Evolutionary conservation across 2,797 vertebrate genomes (phyloP), one percentile per base, ranked within the genome.

Genomic region (Hypotaenidia okinawae): DNA sequence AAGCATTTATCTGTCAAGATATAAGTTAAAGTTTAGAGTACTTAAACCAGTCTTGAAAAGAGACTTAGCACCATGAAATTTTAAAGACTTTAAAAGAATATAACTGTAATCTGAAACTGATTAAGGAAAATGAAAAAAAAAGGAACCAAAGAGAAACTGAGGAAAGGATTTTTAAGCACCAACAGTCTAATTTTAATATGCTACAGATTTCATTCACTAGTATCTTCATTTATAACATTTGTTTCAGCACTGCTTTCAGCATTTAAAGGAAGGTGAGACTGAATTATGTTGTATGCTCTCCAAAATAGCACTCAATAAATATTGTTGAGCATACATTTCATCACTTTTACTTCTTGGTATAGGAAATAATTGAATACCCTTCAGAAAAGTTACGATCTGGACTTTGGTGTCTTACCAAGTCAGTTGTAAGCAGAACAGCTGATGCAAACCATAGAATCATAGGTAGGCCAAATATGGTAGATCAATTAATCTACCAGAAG

Each of bases 1-100:
- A 91, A 92, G 12, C 67, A 94, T 54, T 24, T 79, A 89, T 70
- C 76, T 85, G 84, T 62, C 57, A 91, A 45, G 52, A 91, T 90
- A 67, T 3, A 55, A 49, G 52, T 41, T 55, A 94, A 72, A 14
- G 12, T 52, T 84, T 63, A 93, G 28, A 82, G 35, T 66, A 93
- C 64, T 35, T 63, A 33, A 94, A 11, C 49, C 17, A 82, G 11
- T 19, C 37, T 84, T 58, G 11, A 27, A 58, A 61, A 86, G 49
- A 54, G 33, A 89, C 30, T 63, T 54, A 81, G 37, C 30, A 59
- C 14, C 28, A 32, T 41, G 32, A 22, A 21, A 24, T 69, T 93
- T 66, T 43, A 84, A 89, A 87, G 11, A 39, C 5, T 55, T 87
- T 49, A 21, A 88, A 63, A 66, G 3, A 78, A 69, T 28, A 5